Evolutionary conservation across 2,888 invertebrate genomes (phyloP), one percentile per base, ranked within the genome.

Genomic region (Ceramica pisi): DNA sequence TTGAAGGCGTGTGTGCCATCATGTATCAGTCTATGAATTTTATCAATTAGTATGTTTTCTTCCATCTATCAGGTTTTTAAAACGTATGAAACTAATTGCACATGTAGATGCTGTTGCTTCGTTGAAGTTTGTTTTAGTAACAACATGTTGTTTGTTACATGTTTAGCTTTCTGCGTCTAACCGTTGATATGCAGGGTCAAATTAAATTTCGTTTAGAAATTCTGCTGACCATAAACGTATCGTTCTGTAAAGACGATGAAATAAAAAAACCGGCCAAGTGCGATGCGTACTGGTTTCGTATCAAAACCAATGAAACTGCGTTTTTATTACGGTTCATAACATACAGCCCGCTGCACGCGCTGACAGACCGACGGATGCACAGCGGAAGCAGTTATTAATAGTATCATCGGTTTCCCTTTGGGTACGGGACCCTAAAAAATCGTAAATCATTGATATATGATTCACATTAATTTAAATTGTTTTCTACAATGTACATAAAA

Each of bases 51-150:
- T 16, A 46, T n/a, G 10, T 14, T 53, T 46, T 68, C 16, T 44
- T n/a, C n/a, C n/a, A n/a, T n/a, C n/a, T n/a, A n/a, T n/a, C 70
- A 35, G n/a, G 31, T 35, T 35, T 53, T 23, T 35, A 23, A n/a
- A 14, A 23, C n/a, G 44, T 48, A 6, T 5, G 21, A 44, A 31
- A 21, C 23, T 53, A 23, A 67, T 41, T 31, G 21, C 38, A 50
- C 8, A 26, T 38, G 21, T 68, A n/a, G 5, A 67, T 46, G 21
- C n/a, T 64, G 35, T 19, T 65, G 46, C 23, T 41, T 31, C 26
- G 26, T 67, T 51, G 68, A 21, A 21, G 12, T 26, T 50, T 68
- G 23, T 26, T 38, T 38, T 50, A 31, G 6, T 14, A 3, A 3
- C 1, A 1, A 38, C 56, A 21, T 38, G 16, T 41, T 5, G 1